These are phyloP conservation scores for Pollenia labialis DNA, from an alignment of 2,888 invertebrate species.

Conservation along the genomic window DNA sequence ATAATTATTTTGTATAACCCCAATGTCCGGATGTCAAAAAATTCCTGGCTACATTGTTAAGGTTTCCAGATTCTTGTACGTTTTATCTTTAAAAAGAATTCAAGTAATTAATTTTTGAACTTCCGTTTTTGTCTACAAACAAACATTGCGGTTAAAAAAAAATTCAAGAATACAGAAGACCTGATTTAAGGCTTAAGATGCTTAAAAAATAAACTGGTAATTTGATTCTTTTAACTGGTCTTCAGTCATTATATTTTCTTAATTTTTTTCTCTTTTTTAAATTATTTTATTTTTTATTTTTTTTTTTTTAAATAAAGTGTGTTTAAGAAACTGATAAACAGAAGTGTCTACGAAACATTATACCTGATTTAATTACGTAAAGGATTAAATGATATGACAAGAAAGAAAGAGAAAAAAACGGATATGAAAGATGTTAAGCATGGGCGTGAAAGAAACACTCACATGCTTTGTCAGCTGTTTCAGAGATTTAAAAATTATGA, in stretches of 20 bases:
- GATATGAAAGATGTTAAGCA: slow-evolving; percentile 49
- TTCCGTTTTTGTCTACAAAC: slow-evolving; percentile 64
- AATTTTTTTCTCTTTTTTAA: not conserved
- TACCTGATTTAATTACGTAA: slow-evolving; percentile 38
- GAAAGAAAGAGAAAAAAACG: slow-evolving; percentile 11
- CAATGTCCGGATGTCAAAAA: slow-evolving; percentile 59
- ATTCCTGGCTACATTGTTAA: slow-evolving; percentile 57
- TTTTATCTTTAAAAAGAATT: slow-evolving; percentile 52
- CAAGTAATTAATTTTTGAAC: slow-evolving; percentile 69
- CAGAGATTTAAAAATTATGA: not conserved
- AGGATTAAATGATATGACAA: slow-evolving; percentile 9
- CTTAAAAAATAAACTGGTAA: slow-evolving; percentile 62
- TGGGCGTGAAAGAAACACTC: slow-evolving; percentile 19
- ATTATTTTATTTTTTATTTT: not conserved
- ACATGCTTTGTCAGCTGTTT: not conserved
- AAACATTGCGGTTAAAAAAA: slow-evolving; percentile 56
- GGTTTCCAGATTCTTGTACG: slow-evolving; percentile 42
- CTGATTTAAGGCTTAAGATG: slow-evolving; percentile 59
- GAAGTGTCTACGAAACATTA: slow-evolving; percentile 43
- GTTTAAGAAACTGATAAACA: slow-evolving; percentile 25
- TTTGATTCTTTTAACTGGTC: slow-evolving; percentile 55
- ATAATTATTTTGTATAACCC: slow-evolving; percentile 25
- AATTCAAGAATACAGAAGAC: not conserved
- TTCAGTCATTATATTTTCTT: slow-evolving; percentile 38
- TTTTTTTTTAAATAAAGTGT: slow-evolving; percentile 9